Base-by-base conservation (phyloP, 2,113 vertebrate species). In the Sceloporus tristichus region DNA sequence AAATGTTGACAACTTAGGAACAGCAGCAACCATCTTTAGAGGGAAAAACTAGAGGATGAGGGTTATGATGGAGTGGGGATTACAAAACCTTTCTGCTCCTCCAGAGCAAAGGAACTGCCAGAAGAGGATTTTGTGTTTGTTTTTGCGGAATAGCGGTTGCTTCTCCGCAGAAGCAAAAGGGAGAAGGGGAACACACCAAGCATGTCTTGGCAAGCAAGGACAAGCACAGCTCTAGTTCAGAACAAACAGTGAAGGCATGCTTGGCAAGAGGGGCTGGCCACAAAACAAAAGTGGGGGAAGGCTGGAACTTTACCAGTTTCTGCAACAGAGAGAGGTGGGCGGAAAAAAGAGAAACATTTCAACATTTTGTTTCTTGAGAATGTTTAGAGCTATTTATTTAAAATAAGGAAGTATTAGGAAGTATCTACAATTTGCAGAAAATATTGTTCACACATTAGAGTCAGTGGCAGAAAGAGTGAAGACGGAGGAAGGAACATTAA, bases 81-180 rank as follows among this genome's bases (percentile, higher is more conserved):
- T 88, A 80, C 54, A 0, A 92, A 92, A 91, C 85, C 87, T 59
- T n/a, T 86, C 85, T 62, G 84, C 68, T n/a, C 83, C 14, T n/a
- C 89, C 87, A 73, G 48, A 79, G 88, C 70, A 82, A 80, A 40
- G 85, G 85, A 74, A 1, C 14, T 54, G 16, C 21, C 0, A 0
- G 54, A 85, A 94, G 87, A 84, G 62, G 40, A 82, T n/a, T 75
- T 14, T 79, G 84, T 82, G 91, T 89, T 93, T 90, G 85, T 85
- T 86, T 87, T 62, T 19, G 56, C 42, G 42, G 70, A 90, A 87
- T 84, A 29, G 74, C 5, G 59, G 88, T 0, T 1, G 66, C 42
- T 80, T 54, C 10, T 2, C 74, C 27, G 14, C 0, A 1, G 70
- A 78, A 53, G 89, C 29, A 79, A 88, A 91, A 86, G 34, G 29